Evolutionary conservation across 1,140 invertebrate genomes (phyloP), one percentile per base, ranked within the genome.

Genomic region (Solenopsis fugax): DNA sequence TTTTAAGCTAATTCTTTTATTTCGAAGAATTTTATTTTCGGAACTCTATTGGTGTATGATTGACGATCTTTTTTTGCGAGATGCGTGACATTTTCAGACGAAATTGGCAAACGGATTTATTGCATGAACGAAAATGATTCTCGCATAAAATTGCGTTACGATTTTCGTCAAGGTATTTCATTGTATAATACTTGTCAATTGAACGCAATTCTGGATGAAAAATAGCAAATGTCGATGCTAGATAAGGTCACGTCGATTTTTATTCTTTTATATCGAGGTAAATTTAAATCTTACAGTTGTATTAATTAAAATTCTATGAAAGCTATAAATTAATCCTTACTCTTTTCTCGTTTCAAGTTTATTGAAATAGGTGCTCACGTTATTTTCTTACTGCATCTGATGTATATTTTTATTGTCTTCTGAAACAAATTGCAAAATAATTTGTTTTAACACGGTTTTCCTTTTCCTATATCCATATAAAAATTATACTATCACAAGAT

Each of bases 211-310:
- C 65, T 12, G 13, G 64, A 69, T 54, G 34, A 37, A 41, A 80
- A 69, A 56, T 56, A 41, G 4, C 48, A 71, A 69, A 29, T 71
- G 21, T 52, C 45, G 24, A 21, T 29, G 62, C 48, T 18, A 24
- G 77, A 69, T 69, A 69, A 81, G 64, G 13, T 81, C 77, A 69
- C 34, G 9, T 54, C 24, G 2, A 69, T 41, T 50, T 62, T 77
- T 48, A 45, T 29, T 29, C 9, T 24, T 76, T 52, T 67, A 34
- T 34, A 6, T 13, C n/a, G 7, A 52, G 24, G 9, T 41, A 54
- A 81, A 71, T 41, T 56, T 4, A 81, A 41, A 81, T 81, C n/a
- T 16, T 21, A 13, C 50, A 7, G 71, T 18, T 67, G 3, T 29
- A 60, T 45, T 41, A 10, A 24, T n/a, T 73, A 21, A 4, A 13